A percentile compares a stretch with the other conserved stretches of the same genome.
phyloP scores from a whole-genome alignment of 2,888 invertebrate genomes.

The Cheiracanthium punctorium region DNA sequence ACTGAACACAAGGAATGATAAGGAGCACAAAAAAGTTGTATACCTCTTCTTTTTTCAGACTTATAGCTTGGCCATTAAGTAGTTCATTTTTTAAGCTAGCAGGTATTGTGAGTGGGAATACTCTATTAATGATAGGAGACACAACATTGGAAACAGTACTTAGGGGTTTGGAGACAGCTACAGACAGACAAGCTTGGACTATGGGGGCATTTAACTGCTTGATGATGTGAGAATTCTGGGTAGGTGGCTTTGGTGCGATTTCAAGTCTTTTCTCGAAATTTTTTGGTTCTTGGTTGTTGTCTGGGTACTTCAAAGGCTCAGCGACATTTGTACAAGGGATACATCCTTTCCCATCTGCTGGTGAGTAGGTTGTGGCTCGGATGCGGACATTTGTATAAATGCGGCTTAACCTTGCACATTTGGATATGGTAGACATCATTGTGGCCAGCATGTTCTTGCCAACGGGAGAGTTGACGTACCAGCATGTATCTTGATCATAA shows the following conservation, averaged over 20 bases:
- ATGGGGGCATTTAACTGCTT: constrained; percentile 64
- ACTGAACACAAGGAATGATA: background rate
- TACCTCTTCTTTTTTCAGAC: constrained; percentile 31
- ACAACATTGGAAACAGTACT: constrained; percentile 47
- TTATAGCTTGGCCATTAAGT: constrained; percentile 47
- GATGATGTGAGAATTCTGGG: constrained; percentile 60
- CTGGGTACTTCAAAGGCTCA: constrained; percentile 16
- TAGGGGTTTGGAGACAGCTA: constrained; percentile 46
- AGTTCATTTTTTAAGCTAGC: constrained; percentile 37
- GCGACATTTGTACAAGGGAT: constrained; percentile 56
- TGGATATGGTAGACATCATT: constrained; percentile 71
- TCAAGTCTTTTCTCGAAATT: constrained; percentile 26
- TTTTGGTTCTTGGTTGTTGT: background rate
- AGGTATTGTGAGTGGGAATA: constrained; percentile 61
- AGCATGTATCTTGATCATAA: constrained; percentile 67
- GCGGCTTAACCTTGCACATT: constrained; percentile 70
- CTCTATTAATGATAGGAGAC: constrained; percentile 38
- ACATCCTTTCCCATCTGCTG: constrained; percentile 65
- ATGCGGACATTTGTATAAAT: constrained; percentile 71
- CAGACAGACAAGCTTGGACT: constrained; percentile 54
- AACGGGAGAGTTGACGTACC: constrained; percentile 70
- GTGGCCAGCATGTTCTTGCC: constrained; percentile 71
- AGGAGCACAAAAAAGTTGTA: background rate
- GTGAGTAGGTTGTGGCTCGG: constrained; percentile 70
- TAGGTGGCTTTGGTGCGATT: constrained; percentile 38